phyloP scores from a whole-genome alignment of 2,113 vertebrate genomes.

The Pristiophorus japonicus region DNA sequence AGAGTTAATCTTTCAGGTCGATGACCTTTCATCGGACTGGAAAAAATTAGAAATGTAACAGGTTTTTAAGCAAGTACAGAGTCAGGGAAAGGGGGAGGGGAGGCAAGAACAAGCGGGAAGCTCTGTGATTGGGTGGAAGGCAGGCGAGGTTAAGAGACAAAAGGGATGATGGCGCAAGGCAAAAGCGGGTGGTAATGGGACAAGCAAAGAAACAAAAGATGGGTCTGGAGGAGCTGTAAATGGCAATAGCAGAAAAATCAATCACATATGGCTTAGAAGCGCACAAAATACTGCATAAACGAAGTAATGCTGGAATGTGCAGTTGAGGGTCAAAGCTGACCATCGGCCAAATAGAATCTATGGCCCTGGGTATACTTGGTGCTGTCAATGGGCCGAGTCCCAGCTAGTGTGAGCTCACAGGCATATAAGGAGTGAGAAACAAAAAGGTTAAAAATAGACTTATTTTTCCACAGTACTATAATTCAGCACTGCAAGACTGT shows the following conservation, averaged over 20 bases:
- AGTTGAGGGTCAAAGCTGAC: background rate
- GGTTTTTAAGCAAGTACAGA: background rate
- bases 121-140: background rate
- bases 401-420: background rate
- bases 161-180: background rate
- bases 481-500: background rate
- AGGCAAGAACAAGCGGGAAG: background rate
- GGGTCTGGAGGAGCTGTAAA: background rate
- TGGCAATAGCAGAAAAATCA: background rate
- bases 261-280: background rate
- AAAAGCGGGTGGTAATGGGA: background rate
- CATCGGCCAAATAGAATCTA: background rate
- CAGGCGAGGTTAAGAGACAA: background rate
- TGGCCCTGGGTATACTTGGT: background rate
- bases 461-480: background rate
- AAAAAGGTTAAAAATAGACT: background rate
- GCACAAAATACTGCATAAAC: background rate
- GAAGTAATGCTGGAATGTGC: background rate
- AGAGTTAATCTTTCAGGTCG: background rate
- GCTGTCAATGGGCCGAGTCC: background rate
- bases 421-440: background rate
- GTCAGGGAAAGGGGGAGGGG: background rate
- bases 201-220: background rate
- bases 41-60: background rate
- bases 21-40: background rate